Conservation (phyloP, 2,888 invertebrate genomes). For the Thera obeliscata region DNA sequence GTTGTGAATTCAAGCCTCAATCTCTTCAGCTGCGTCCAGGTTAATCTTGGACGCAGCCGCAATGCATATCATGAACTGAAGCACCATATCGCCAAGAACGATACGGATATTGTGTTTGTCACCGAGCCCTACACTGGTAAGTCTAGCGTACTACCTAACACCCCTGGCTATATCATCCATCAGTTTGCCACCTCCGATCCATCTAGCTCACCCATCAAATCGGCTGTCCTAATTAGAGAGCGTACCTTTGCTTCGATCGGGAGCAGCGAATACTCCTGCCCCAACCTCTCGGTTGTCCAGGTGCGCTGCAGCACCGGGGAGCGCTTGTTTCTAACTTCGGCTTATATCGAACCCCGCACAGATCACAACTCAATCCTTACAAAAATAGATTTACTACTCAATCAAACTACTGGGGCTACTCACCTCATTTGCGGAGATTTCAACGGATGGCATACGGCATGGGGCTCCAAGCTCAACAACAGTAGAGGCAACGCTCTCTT, state of each 20-base stretch:
- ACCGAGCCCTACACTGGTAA: no score
- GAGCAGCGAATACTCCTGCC: not conserved
- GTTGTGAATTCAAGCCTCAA: no score
- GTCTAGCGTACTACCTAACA: no score
- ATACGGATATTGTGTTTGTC: no score
- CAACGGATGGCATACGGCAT: slow-evolving; percentile 42
- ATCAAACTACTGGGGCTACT: not conserved
- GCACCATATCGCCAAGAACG: no score
- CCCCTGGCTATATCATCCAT: no score
- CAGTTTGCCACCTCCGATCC: no score
- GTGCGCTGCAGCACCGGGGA: not conserved
- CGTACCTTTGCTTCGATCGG: not conserved
- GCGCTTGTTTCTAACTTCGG: not conserved
- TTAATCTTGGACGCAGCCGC: no score
- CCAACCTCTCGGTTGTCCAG: not conserved
- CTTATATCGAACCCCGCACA: slow-evolving; percentile 5
- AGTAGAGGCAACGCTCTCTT: slow-evolving; percentile 18
- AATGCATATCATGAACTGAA: no score
- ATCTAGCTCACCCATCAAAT: no score
- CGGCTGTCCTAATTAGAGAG: no score
- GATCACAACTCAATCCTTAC: slow-evolving; percentile 18
- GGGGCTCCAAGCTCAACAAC: slow-evolving; percentile 37
- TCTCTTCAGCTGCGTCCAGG: no score
- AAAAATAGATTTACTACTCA: slow-evolving; percentile 21
- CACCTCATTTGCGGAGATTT: slow-evolving; percentile 41